These are phyloP conservation scores for Pitangus sulphuratus DNA, from an alignment of 2,797 vertebrate genomes.

Conservation along the genomic window DNA sequence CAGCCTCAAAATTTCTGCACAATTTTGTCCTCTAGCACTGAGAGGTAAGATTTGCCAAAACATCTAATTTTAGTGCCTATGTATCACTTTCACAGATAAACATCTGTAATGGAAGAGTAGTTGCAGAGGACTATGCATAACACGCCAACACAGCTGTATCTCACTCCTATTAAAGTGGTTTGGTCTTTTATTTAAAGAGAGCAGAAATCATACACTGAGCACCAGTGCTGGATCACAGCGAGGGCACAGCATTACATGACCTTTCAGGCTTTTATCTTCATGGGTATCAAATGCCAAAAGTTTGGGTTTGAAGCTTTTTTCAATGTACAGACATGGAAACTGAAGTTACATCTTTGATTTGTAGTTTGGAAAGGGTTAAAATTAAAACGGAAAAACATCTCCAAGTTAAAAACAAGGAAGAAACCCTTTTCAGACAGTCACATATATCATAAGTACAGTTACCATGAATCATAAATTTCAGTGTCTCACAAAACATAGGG, in stretches of 20 bases:
- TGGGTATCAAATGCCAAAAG: not conserved
- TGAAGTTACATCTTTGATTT: not conserved
- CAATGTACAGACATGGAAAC: rapidly evolving
- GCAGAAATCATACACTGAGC: not conserved
- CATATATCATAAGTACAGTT: not conserved
- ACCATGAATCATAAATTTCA: not conserved
- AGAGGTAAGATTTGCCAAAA: not conserved
- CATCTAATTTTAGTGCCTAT: not conserved
- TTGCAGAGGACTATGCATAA: not conserved
- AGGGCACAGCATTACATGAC: not conserved
- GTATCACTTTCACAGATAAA: not conserved
- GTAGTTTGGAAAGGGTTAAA: not conserved
- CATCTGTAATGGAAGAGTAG: not conserved
- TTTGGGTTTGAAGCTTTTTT: not conserved
- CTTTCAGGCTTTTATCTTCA: not conserved
- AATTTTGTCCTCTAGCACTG: not conserved
- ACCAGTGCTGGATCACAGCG: not conserved
- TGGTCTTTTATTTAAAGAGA: not conserved
- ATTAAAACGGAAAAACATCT: not conserved
- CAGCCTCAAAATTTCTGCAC: not conserved
- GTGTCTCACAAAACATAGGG: not conserved
- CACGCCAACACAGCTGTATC: not conserved
- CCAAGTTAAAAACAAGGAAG: not conserved
- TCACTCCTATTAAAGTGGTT: not conserved
- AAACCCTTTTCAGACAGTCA: not conserved